Evolutionary conservation across 2,113 vertebrate genomes (phyloP), one percentile per base, ranked within the genome.

Genomic region (Emberiza fucata): DNA sequence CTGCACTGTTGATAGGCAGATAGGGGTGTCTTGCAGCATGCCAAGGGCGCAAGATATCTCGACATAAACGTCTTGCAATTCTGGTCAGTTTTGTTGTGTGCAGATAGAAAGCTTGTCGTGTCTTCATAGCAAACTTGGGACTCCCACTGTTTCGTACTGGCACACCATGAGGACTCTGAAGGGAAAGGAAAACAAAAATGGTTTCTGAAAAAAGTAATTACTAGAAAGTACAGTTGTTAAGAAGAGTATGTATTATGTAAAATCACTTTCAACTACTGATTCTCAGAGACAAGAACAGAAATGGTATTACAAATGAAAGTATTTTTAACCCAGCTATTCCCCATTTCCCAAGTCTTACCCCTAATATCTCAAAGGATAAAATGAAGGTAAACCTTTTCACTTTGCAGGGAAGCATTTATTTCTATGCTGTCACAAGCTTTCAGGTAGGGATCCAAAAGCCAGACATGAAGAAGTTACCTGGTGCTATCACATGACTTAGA

Each of bases 111-210:
- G 99, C 99, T 98, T 99, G 99, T 40, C 99, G 95, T 25, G 99
- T 99, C 98, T 99, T 99, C 98, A 99, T 99, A 5, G 99, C 99
- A 79, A 99, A 99, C 96, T 99, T 99, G 79, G 99, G 99, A 96
- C 99, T 99, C 76, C 98, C 98, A 57, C 98, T 98, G 97, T 99
- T 99, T 63, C 99, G 97, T 87, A 98, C 96, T 50, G 99, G 98
- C 70, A 98, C 64, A 35, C 99, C 98, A 11, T 99, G 99, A 89
- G 99, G 99, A 97, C 98, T 99, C 99, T 99, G 85, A 24, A 91
- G 95, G 57, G 90, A 88, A 86, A 85, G 70, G 91, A 81, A 94
- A 78, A 85, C 5, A 60, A 63, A 65, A 35, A 57, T 5, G 5
- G 33, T 53, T 81, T 72, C 73, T 88, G 37, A 77, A 61, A 35